Evolutionary conservation across 2,113 vertebrate genomes (phyloP), one percentile per base, ranked within the genome.

Genomic region (Nyctereutes procyonoides): DNA sequence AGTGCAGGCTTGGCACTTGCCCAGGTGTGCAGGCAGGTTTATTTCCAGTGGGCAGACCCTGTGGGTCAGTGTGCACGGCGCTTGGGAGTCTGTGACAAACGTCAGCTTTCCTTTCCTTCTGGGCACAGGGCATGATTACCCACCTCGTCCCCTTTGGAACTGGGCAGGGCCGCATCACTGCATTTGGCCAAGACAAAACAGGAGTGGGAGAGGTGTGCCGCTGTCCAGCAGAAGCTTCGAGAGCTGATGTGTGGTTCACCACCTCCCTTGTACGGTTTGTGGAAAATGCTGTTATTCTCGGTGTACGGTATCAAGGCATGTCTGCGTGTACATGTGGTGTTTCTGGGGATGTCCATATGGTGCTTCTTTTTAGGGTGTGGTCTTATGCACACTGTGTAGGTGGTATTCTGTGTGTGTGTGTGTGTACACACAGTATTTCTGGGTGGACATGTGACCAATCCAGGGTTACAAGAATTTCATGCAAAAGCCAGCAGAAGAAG

Each of bases 31-130:
- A 55, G 19, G 24, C 9, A 5, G 5, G 32, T 1, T 0, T 0
- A 4, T 20, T 14, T 55, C 9, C 19, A 30, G 3, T 35, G 4
- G n/a, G 65, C 11, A 14, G 73, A 12, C 19, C 63, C 69, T 15
- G 4, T 1, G 19, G 55, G n/a, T 13, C n/a, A 0, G 19, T 3
- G 3, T 2, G 12, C 3, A 5, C 1, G 2, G 74, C 30, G 85
- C 69, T 62, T 14, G 38, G 73, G 19, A 62, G 30, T 26, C 14
- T 12, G 17, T 60, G 76, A 60, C 51, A 9, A 28, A 85, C 0
- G 24, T n/a, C 56, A n/a, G 87, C 35, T 30, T 71, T 28, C 35
- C n/a, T 55, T 17, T 2, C 38, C 58, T 48, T 69, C 65, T 30
- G 71, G 76, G 71, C 38, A 65, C 32, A 32, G 53, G 35, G 22